Percentiles rank a stretch among this genome's conserved stretches.
phyloP scores from a whole-genome alignment of 2,888 invertebrate genomes.

The Craniophora ligustri region DNA sequence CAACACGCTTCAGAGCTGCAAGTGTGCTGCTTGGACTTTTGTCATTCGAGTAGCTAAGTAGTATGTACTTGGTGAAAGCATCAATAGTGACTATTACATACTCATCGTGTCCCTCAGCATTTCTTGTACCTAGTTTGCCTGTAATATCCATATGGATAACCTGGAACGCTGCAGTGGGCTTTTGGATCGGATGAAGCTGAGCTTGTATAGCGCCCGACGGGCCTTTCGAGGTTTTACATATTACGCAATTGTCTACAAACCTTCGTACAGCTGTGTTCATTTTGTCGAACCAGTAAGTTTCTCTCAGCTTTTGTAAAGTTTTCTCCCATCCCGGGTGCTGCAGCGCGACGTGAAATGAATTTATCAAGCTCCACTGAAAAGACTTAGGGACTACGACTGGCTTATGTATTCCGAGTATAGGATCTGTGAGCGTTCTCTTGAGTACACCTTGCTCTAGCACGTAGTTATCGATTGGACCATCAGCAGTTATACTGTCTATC shows the following conservation, averaged over 20 bases:
- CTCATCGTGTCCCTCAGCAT: background rate
- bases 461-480: background rate
- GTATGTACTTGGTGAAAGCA: background rate
- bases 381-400: background rate
- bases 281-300: background rate
- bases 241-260: background rate
- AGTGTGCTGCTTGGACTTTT: background rate
- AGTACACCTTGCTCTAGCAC: background rate
- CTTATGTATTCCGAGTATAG: background rate
- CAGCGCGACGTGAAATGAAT: background rate
- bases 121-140: background rate
- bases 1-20: background rate
- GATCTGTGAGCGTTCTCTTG: background rate
- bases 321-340: constrained; percentile 9
- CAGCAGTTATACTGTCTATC: background rate
- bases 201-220: background rate
- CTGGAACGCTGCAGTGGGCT: background rate
- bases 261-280: background rate
- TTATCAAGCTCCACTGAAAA: background rate
- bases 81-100: background rate
- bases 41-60: background rate
- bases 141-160: background rate
- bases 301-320: background rate
- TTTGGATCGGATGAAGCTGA: background rate
- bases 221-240: background rate